Percentiles rank a stretch among this genome's conserved stretches.
phyloP scores from a whole-genome alignment of 2,888 invertebrate species.

The Caenorhabditis panamensis region DNA sequence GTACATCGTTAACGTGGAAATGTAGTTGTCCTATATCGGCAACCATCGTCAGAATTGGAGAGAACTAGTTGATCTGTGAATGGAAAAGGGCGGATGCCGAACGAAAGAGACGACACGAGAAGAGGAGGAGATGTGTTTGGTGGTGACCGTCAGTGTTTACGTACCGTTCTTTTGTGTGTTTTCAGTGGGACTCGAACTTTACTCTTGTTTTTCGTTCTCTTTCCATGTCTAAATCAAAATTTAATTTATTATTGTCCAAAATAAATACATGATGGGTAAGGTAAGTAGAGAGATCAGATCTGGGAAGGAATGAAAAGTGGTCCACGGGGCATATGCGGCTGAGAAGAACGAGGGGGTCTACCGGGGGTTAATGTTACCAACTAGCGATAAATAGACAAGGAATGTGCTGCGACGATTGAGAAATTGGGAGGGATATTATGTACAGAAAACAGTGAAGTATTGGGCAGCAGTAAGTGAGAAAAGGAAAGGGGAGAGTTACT shows the following conservation, averaged over 20 bases:
- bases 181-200: not conserved
- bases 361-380: conserved; percentile 17
- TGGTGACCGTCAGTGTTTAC: not conserved
- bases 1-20: conserved; percentile 58
- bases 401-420: conserved; percentile 20
- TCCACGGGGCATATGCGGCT: conserved; percentile 27
- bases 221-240: not conserved
- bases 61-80: conserved; percentile 11
- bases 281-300: conserved; percentile 24
- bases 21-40: conserved; percentile 24
- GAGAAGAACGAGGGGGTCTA: conserved; percentile 6
- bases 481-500: conserved; percentile 19
- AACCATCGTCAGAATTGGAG: not conserved
- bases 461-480: not conserved
- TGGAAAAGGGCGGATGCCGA: not conserved
- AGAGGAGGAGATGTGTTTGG: not conserved
- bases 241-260: conserved; percentile 8
- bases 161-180: conserved; percentile 5
- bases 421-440: conserved; percentile 19
- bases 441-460: conserved; percentile 15
- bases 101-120: not conserved
- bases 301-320: conserved; percentile 21
- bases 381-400: conserved; percentile 44
- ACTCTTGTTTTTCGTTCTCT: not conserved
- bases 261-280: conserved; percentile 13